Conservation (phyloP, 2,888 invertebrate genomes). For the Drosophila melanosoma region DNA sequence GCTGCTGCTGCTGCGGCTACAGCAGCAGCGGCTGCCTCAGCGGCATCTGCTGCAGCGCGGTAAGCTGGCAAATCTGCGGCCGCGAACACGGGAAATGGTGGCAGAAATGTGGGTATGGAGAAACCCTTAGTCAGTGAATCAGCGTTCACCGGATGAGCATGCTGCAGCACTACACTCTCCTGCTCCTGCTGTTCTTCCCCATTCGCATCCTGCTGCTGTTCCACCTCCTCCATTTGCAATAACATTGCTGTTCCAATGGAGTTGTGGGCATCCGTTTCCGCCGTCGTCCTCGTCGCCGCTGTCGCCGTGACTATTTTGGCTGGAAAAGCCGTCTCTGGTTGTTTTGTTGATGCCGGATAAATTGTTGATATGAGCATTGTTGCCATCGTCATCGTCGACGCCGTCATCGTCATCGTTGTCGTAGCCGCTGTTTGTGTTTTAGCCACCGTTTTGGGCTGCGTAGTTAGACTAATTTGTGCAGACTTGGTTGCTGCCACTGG, state of each 20-base stretch:
- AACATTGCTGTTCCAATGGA: conserved; percentile 61
- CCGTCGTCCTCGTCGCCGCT: conserved; percentile 1
- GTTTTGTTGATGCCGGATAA: conserved; percentile 59
- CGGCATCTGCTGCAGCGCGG: conserved; percentile 68
- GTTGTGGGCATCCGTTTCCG: conserved; percentile 73
- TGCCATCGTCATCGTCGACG: conserved; percentile 25
- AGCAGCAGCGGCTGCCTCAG: conserved; percentile 59
- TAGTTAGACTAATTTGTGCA: conserved; percentile 75
- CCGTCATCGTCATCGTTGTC: conserved; percentile 5
- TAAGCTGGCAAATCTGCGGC: conserved; percentile 81
- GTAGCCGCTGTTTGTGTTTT: conserved; percentile 39
- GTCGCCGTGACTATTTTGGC: conserved; percentile 14
- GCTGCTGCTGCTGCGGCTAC: conserved; percentile 48
- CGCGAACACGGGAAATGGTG: conserved; percentile 81
- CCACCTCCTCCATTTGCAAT: conserved; percentile 3
- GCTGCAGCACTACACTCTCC: conserved; percentile 29
- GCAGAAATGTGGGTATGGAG: conserved; percentile 83
- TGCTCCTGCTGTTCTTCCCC: not conserved
- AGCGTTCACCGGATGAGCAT: conserved; percentile 65
- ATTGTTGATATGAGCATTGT: conserved; percentile 71
- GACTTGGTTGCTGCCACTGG: conserved; percentile 48
- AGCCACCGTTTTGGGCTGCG: conserved; percentile 43
- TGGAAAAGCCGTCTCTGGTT: conserved; percentile 18
- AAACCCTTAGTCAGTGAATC: conserved; percentile 82
- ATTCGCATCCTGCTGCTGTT: not conserved